These are phyloP conservation scores for Stegophylla sp. DNA, from an alignment of 2,888 invertebrate species.

Conservation along the genomic window DNA sequence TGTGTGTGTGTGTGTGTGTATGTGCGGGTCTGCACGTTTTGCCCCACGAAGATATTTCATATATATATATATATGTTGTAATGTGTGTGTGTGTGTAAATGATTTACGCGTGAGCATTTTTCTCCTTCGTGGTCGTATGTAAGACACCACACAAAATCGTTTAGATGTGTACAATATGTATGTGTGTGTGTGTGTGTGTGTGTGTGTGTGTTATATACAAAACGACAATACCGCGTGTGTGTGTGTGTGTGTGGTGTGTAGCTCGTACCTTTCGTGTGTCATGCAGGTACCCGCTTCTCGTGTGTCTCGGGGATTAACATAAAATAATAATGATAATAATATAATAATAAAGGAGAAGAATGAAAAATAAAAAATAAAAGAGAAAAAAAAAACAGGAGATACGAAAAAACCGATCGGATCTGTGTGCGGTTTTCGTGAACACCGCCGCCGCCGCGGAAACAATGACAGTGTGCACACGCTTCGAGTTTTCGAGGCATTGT, in stretches of 20 bases:
- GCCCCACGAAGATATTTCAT: constrained; percentile 29
- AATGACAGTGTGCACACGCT: constrained; percentile 1
- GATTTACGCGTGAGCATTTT: constrained; percentile 49
- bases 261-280: constrained; percentile 18
- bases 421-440: constrained; percentile 27
- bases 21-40: constrained; percentile 55
- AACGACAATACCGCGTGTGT: constrained; percentile 1
- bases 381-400: background rate
- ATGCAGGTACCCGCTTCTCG: constrained; percentile 58
- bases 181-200: background rate
- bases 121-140: background rate
- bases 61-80: background rate
- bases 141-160: constrained; percentile 52
- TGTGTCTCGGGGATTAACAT: constrained; percentile 39
- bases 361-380: constrained; percentile 1
- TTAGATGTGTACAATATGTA: background rate
- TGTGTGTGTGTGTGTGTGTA: background rate
- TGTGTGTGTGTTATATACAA: background rate
- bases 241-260: background rate
- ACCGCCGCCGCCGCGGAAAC: constrained; percentile 2
- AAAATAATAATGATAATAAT: constrained; percentile 17
- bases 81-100: background rate
- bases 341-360: constrained; percentile 18
- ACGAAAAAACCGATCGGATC: constrained; percentile 25
- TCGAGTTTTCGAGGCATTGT: too few species aligned